These are phyloP conservation scores for Ammospiza caudacuta DNA, from an alignment of 2,113 vertebrate species.

Conservation along the genomic window DNA sequence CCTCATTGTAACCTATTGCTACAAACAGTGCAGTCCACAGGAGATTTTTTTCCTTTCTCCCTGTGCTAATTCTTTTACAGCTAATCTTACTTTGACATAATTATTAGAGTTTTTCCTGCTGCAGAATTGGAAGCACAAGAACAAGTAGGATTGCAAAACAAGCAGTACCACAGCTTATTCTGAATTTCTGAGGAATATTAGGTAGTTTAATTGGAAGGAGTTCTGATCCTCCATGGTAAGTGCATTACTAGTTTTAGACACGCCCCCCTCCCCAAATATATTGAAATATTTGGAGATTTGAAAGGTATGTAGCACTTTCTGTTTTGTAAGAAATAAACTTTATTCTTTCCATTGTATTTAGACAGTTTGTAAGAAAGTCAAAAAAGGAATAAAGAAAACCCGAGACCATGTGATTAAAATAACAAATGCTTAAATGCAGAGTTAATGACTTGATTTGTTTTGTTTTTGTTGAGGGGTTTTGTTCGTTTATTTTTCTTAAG, in stretches of 20 bases:
- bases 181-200: background rate
- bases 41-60: background rate
- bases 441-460: background rate
- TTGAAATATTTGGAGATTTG: background rate
- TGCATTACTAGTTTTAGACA: background rate
- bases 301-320: background rate
- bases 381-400: background rate
- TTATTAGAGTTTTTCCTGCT: conserved; percentile 18
- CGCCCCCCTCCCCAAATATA: background rate
- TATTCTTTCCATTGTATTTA: background rate
- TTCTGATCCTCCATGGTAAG: conserved; percentile 6
- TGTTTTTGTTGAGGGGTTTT: background rate
- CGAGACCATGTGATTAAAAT: background rate
- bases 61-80: conserved; percentile 14
- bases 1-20: background rate
- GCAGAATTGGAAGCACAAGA: conserved; percentile 26
- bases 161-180: background rate
- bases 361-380: background rate
- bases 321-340: background rate
- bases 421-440: background rate
- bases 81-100: conserved; percentile 42
- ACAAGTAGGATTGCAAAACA: conserved; percentile 11
- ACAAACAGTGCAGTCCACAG: background rate
- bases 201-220: background rate
- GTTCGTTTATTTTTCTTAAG: background rate